Base-by-base conservation (phyloP, 2,113 vertebrate genomes). In the Oreochromis spilurus region DNA sequence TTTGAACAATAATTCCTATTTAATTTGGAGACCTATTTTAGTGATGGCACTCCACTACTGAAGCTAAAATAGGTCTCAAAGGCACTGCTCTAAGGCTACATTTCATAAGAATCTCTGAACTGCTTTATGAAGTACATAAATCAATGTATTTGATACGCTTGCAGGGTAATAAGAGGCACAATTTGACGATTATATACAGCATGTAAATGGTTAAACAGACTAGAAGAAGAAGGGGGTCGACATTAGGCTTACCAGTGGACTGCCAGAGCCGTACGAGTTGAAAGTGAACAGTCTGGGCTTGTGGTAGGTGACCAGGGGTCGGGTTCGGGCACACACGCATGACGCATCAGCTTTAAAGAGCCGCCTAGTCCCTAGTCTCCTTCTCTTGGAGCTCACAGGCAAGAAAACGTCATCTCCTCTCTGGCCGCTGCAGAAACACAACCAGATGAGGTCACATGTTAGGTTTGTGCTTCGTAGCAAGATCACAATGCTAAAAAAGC, bases 211-310 rank as follows among this genome's bases (percentile, higher is more conserved):
- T 12, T 21, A 36, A 19, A 75, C 13, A 52, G 14, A 34, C n/a
- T 50, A 7, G 12, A 12, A 36, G 29, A 60, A 21, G 2, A 3
- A 55, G 17, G 5, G 48, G 54, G 45, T 31, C 21, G 12, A 72
- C 16, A 14, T 65, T 36, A 26, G 81, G 72, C 92, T 85, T 94
- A 97, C 97, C 97, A 96, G 96, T 57, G 87, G 91, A 85, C 92
- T 79, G 93, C 87, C 14, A 45, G 21, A 29, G 54, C 19, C 58
- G 70, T 17, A 65, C 87, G n/a, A 3, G 1, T 83, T 95, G 92
- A 97, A 84, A 94, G 94, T 88, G 93, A 98, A 99, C 82, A 98
- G 96, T 81, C 95, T 97, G 85, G 96, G 96, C 90, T 97, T 99
- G 94, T 97, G 96, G 94, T 97, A 97, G 52, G 95, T 95, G n/a